Percentiles rank a stretch among this genome's conserved stretches.
phyloP scores from a whole-genome alignment of 2,888 invertebrate species.

The Eilema sororculum region DNA sequence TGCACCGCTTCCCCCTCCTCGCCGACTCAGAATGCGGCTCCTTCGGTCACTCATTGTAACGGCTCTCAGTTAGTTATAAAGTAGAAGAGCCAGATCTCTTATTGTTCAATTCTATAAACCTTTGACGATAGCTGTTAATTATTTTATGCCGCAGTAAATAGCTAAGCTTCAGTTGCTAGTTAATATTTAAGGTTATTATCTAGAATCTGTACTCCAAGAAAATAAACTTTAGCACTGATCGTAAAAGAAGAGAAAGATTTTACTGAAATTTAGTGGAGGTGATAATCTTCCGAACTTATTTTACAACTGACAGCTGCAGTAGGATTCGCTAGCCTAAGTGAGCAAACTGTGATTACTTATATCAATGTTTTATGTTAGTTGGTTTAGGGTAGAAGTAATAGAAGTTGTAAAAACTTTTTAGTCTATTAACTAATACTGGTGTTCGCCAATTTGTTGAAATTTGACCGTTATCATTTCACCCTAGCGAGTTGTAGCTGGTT shows the following conservation, averaged over 20 bases:
- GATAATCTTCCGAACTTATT: slow-evolving; percentile 51
- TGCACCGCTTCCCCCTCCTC: slow-evolving; percentile 46
- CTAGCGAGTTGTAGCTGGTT: no score
- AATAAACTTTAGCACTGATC: slow-evolving; percentile 43
- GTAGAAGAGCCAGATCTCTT: slow-evolving; percentile 58
- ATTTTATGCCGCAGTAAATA: slow-evolving; percentile 51
- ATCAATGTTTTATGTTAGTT: background rate
- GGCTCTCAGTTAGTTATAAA: slow-evolving; percentile 71
- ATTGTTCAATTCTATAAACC: slow-evolving; percentile 65
- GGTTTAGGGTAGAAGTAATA: background rate
- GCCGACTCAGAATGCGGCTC: slow-evolving; percentile 60
- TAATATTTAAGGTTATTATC: slow-evolving; percentile 40
- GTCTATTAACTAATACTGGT: background rate
- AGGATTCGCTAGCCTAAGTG: slow-evolving; percentile 29
- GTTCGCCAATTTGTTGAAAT: no score
- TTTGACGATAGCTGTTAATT: slow-evolving; percentile 64
- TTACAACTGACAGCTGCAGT: slow-evolving; percentile 28
- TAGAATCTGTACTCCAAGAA: slow-evolving; percentile 35
- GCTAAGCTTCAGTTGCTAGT: slow-evolving; percentile 36
- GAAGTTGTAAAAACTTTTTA: background rate
- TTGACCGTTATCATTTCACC: no score
- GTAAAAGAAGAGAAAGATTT: slow-evolving; percentile 46
- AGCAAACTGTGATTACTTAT: slow-evolving; percentile 31
- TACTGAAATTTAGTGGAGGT: slow-evolving; percentile 40
- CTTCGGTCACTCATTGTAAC: slow-evolving; percentile 72